phyloP scores from a whole-genome alignment of 1,140 invertebrate species.

The Condylostylus longicornis region DNA sequence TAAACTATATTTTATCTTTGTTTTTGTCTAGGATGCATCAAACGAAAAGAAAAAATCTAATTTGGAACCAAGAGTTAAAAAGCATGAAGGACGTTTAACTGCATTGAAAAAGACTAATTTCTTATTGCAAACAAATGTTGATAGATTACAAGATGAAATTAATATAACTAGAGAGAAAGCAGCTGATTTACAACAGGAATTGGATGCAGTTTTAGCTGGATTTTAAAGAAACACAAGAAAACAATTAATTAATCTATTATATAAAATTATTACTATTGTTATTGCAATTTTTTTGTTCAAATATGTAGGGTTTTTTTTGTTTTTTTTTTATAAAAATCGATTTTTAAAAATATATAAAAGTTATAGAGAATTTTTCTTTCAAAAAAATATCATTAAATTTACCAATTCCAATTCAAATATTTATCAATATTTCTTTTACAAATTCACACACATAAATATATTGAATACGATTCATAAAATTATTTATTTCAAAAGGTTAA shows the following conservation, averaged over 20 bases:
- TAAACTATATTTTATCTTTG: not conserved
- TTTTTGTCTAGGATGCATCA: slow-evolving; percentile 41
- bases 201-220: slow-evolving; percentile 46
- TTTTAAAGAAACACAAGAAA: slow-evolving; percentile 13
- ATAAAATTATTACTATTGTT: too few relatives aligned
- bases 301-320: too few relatives aligned
- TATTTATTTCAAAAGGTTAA: too few relatives aligned
- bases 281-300: too few relatives aligned
- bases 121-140: slow-evolving; percentile 68
- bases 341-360: too few relatives aligned
- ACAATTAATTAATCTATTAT: not conserved
- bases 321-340: too few relatives aligned
- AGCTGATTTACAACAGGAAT: slow-evolving; percentile 56
- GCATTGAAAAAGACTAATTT: slow-evolving; percentile 75
- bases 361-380: too few relatives aligned
- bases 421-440: too few relatives aligned
- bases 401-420: too few relatives aligned
- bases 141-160: slow-evolving; percentile 68
- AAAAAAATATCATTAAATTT: too few relatives aligned
- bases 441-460: too few relatives aligned
- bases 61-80: slow-evolving; percentile 43
- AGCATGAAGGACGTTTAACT: slow-evolving; percentile 57
- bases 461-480: too few relatives aligned
- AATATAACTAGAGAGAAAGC: slow-evolving; percentile 66
- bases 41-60: slow-evolving; percentile 48